Evolutionary conservation across 2,113 vertebrate genomes (phyloP).

Genomic region (Silurus glanis): DNA sequence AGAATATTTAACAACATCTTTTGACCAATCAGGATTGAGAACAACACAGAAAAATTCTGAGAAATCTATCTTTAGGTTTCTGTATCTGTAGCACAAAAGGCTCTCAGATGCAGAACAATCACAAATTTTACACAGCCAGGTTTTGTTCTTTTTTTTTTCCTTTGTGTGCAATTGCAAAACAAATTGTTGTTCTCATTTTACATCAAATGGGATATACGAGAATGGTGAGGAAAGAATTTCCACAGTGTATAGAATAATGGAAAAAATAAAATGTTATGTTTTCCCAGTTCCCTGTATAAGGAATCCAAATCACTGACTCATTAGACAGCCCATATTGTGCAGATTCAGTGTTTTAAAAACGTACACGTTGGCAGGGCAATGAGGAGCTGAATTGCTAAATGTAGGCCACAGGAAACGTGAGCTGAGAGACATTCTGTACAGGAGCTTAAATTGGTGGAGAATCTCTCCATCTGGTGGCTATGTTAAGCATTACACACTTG

Average conservation of each 20-base stretch:
- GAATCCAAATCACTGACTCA: neutral
- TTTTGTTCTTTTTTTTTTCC: neutral
- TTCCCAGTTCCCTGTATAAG: neutral
- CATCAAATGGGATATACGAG: neutral
- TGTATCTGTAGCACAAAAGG: slow-evolving; percentile 1
- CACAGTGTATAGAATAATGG: neutral
- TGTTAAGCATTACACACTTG: neutral
- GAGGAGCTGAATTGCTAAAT: slow-evolving; percentile 19
- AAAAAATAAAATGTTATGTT: neutral
- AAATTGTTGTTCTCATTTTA: neutral
- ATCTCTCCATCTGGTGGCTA: slow-evolving; percentile 51
- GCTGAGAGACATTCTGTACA: neutral
- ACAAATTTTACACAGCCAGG: neutral
- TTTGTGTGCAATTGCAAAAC: neutral
- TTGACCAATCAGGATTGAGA: neutral
- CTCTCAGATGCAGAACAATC: neutral
- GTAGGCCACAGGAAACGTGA: slow-evolving; percentile 29
- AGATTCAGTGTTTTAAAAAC: neutral
- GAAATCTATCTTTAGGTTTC: neutral
- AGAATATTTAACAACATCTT: neutral
- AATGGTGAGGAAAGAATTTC: neutral
- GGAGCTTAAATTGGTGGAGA: slow-evolving; percentile 11
- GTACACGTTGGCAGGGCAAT: neutral
- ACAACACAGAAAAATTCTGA: neutral
- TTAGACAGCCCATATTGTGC: neutral